Evolutionary conservation across 2,113 vertebrate genomes (phyloP).

Genomic region (Leuciscus idus): DNA sequence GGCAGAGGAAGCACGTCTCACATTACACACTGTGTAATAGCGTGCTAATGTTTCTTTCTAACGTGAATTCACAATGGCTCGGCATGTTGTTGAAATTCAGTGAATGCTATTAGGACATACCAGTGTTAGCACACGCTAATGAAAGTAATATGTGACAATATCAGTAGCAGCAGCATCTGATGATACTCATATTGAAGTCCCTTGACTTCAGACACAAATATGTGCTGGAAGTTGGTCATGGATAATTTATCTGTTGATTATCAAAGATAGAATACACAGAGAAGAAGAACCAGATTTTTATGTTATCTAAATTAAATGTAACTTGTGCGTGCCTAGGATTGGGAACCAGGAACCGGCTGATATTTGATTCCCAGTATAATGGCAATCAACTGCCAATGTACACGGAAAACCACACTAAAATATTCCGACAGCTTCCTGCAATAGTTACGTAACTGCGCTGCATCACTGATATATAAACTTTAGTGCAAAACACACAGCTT

Average conservation of each 20-base stretch:
- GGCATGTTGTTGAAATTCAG: constrained; percentile 16
- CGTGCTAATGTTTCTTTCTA: constrained; percentile 31
- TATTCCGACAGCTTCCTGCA: neutral
- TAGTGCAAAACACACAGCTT: neutral
- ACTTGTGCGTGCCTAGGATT: neutral
- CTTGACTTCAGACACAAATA: neutral
- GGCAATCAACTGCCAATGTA: too few species aligned
- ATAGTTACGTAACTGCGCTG: neutral
- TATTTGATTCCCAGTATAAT: neutral
- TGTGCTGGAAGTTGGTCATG: neutral
- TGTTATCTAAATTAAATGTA: neutral
- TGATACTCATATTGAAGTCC: neutral
- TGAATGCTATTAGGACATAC: neutral
- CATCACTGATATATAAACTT: neutral
- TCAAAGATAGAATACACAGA: neutral
- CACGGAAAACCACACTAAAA: neutral
- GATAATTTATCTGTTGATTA: neutral
- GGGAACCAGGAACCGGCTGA: neutral
- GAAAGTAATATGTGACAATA: neutral
- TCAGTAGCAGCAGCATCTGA: neutral
- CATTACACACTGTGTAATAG: constrained; percentile 36
- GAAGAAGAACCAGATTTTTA: neutral
- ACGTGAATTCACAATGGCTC: neutral
- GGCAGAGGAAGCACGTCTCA: constrained; percentile 19
- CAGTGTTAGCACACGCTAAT: neutral